These are phyloP conservation scores for Brachyhypopomus gauderio DNA, from an alignment of 2,113 vertebrate genomes.

Conservation along the genomic window DNA sequence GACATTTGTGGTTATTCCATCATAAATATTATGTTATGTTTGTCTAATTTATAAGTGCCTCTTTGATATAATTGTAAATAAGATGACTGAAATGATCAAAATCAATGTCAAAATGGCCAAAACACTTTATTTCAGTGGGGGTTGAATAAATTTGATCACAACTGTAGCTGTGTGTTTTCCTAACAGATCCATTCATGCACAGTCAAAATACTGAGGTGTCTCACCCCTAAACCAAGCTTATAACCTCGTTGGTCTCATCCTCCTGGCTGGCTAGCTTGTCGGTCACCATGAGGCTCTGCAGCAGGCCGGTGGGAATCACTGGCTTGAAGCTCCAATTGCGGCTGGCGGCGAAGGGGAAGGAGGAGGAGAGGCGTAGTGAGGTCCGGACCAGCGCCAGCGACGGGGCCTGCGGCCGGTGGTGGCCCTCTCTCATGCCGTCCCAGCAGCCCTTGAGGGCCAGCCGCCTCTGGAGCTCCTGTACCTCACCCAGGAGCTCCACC, in stretches of 20 bases:
- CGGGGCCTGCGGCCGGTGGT: not conserved
- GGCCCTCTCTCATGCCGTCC: not conserved
- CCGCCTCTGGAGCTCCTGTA: constrained; percentile 75
- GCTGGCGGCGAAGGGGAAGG: constrained; percentile 82
- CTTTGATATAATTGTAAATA: no score
- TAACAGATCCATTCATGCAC: not conserved
- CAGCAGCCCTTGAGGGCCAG: constrained; percentile 62
- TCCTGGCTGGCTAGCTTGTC: constrained; percentile 81
- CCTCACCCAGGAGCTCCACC: constrained; percentile 78
- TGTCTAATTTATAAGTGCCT: no score
- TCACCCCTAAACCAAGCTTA: constrained; percentile 39
- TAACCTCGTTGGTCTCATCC: constrained; percentile 68
- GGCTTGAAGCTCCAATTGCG: constrained; percentile 80
- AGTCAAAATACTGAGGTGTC: not conserved
- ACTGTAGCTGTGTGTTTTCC: constrained; percentile 13
- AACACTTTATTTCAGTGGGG: no score
- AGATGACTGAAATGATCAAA: no score
- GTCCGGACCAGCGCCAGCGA: constrained; percentile 49
- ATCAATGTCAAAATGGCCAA: no score
- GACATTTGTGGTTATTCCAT: no score
- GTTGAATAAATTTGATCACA: no score
- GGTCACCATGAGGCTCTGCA: constrained; percentile 78
- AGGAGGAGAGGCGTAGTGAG: constrained; percentile 77
- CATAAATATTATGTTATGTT: no score
- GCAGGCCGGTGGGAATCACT: constrained; percentile 78